A percentile compares a stretch with the other conserved stretches of the same genome.
phyloP scores from a whole-genome alignment of 2,113 vertebrate species.

The Sylvietta virens region DNA sequence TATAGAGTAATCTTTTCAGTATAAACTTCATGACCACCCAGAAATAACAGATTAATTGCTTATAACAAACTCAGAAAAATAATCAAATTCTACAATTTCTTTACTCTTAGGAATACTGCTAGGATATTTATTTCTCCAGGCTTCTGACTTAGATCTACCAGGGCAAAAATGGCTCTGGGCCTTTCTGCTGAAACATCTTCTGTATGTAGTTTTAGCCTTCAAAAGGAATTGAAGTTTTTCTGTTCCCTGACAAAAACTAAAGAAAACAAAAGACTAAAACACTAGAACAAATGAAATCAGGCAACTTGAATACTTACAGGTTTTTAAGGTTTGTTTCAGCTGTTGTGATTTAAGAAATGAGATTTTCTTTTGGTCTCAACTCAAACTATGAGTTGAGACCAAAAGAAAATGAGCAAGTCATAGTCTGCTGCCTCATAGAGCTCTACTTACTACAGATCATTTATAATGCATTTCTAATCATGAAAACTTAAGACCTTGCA shows the following conservation, averaged over 20 bases:
- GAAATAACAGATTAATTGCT: not conserved
- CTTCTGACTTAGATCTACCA: not conserved
- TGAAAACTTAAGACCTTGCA: not conserved
- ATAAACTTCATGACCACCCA: conserved; percentile 23
- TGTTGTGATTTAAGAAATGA: not conserved
- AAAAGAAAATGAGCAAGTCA: not conserved
- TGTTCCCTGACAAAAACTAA: not conserved
- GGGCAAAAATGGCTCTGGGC: not conserved
- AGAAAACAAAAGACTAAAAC: not conserved
- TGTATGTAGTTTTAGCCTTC: not conserved
- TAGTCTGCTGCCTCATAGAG: not conserved
- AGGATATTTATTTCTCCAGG: not conserved
- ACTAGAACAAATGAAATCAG: not conserved
- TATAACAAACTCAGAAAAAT: not conserved
- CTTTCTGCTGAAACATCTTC: not conserved
- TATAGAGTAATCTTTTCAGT: not conserved
- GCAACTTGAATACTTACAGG: not conserved
- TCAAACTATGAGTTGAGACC: not conserved
- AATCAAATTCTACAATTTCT: not conserved
- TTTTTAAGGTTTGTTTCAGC: not conserved
- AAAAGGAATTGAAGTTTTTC: not conserved
- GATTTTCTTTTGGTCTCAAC: not conserved
- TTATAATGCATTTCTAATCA: not conserved
- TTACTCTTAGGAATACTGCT: not conserved
- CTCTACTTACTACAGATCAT: not conserved